Conservation (phyloP, 2,797 vertebrate species). For the Vireo griseus region DNA sequence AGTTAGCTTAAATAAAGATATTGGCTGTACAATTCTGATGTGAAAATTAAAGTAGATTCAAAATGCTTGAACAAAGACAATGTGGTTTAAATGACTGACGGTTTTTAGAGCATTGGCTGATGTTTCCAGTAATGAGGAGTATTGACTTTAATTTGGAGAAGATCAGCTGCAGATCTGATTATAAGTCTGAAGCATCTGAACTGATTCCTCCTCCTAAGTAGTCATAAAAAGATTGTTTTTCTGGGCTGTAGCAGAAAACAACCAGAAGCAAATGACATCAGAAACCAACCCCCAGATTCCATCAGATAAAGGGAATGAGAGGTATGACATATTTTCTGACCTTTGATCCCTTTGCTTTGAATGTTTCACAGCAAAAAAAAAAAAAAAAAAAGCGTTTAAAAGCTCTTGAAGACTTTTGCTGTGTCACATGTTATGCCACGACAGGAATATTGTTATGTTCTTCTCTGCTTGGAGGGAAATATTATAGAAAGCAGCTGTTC, state of each 20-base stretch:
- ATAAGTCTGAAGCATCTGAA: constrained; percentile 1
- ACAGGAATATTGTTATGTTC: neutral
- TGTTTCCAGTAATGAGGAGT: neutral
- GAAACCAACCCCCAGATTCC: neutral
- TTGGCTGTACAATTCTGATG: neutral
- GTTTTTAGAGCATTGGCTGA: neutral
- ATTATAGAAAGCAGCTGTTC: neutral
- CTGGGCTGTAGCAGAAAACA: neutral
- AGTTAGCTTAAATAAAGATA: neutral
- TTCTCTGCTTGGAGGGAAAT: constrained; percentile 7
- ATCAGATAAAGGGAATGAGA: neutral
- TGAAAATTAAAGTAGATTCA: neutral
- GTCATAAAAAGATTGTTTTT: neutral
- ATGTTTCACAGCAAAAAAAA: neutral
- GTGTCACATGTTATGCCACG: neutral
- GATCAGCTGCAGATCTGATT: neutral
- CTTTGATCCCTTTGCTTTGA: constrained; percentile 28
- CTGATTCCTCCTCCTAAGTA: neutral
- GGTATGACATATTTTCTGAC: neutral
- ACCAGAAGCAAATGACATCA: neutral
- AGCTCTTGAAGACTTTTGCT: neutral
- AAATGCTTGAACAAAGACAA: neutral
- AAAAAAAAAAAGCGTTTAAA: too few relatives aligned
- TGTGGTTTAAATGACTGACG: neutral
- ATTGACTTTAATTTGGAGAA: neutral